A percentile compares a stretch with the other conserved stretches of the same genome.
phyloP scores from a whole-genome alignment of 2,797 vertebrate species.

The Leptatherina wallacei region DNA sequence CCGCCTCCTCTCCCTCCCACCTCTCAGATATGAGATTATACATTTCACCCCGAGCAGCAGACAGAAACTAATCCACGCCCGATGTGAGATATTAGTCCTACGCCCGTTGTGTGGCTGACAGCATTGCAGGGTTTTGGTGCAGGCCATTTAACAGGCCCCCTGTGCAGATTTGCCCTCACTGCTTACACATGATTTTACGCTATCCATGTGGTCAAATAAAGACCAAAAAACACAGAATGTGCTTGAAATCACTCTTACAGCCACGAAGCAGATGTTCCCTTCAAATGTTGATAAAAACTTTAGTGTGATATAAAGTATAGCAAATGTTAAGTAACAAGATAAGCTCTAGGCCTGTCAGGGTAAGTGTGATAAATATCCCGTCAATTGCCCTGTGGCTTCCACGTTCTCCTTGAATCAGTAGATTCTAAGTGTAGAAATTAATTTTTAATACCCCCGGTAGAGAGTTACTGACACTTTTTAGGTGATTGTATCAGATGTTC shows the following conservation, averaged over 20 bases:
- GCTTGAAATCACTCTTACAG: constrained; percentile 15
- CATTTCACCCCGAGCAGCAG: constrained; percentile 77
- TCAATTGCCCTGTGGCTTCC: constrained; percentile 65
- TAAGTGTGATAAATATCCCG: constrained; percentile 68
- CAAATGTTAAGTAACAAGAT: constrained; percentile 57
- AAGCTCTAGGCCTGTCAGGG: constrained; percentile 50
- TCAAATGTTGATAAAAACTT: constrained; percentile 15
- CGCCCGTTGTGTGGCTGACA: constrained; percentile 56
- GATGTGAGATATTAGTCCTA: constrained; percentile 60
- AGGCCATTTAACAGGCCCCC: constrained; percentile 66
- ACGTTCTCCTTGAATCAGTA: constrained; percentile 63
- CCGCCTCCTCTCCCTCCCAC: constrained; percentile 49
- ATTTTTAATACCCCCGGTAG: constrained; percentile 66
- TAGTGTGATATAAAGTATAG: constrained; percentile 24
- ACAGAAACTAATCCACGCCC: constrained; percentile 77
- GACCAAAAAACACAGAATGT: constrained; percentile 13
- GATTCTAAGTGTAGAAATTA: constrained; percentile 65
- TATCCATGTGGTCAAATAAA: constrained; percentile 19
- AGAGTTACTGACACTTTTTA: constrained; percentile 56
- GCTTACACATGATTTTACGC: constrained; percentile 17
- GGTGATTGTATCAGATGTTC: constrained; percentile 54
- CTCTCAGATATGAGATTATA: constrained; percentile 79
- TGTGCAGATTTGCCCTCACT: constrained; percentile 37
- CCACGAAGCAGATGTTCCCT: constrained; percentile 33
- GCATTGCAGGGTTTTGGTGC: constrained; percentile 62